Evolutionary conservation across 1,140 invertebrate species (phyloP).

Genomic region (Aphidius gifuensis): DNA sequence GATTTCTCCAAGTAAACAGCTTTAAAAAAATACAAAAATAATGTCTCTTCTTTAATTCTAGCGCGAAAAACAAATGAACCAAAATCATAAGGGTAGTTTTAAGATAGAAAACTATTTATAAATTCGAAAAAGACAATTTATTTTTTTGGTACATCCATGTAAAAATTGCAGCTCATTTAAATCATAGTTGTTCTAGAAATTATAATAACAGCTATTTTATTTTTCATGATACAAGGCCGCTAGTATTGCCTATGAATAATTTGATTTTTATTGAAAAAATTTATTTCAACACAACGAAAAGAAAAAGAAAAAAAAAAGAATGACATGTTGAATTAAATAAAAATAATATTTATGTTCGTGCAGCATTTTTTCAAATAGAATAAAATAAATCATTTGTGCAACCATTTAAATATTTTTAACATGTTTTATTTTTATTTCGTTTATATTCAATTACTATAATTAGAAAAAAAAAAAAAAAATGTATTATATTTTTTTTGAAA

Average conservation of each 20-base stretch:
- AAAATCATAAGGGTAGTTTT: too few species aligned
- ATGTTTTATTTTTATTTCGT: neutral
- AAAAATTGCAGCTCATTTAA: conserved; percentile 75
- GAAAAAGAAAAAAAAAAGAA: too few species aligned
- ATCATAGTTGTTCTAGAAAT: conserved; percentile 50
- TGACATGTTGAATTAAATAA: too few species aligned
- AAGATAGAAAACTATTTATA: too few species aligned
- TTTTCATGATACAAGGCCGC: conserved; percentile 34
- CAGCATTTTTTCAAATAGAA: neutral
- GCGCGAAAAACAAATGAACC: too few species aligned
- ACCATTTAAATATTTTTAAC: neutral
- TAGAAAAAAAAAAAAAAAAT: too few species aligned
- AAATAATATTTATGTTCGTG: too few species aligned
- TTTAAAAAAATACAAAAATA: too few species aligned
- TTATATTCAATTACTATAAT: neutral
- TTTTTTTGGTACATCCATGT: conserved; percentile 31
- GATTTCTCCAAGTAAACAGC: too few species aligned
- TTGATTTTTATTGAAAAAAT: neutral
- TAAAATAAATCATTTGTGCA: conserved; percentile 11
- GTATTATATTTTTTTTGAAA: conserved; percentile 11
- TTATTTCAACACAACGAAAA: too few species aligned
- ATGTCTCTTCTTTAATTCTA: too few species aligned
- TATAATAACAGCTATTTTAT: conserved; percentile 42
- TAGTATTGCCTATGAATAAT: conserved; percentile 8
- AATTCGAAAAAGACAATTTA: too few species aligned